These are phyloP conservation scores for Gambelia wislizenii DNA, from an alignment of 2,797 vertebrate species.

Conservation along the genomic window DNA sequence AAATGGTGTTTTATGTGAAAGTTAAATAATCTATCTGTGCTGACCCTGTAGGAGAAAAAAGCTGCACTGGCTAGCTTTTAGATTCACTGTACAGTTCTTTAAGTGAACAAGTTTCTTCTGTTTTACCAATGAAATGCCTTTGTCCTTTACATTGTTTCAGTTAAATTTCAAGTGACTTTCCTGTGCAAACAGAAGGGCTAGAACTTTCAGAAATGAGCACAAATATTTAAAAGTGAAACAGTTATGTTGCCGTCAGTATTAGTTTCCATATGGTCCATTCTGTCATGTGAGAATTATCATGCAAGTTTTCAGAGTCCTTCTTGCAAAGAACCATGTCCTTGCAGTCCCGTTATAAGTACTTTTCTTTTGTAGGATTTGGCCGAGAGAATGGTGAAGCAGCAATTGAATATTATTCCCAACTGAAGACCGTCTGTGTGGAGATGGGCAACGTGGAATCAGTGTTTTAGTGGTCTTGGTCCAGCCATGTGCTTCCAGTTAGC, in stretches of 20 bases:
- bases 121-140: too few species aligned
- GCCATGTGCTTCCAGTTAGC: not conserved
- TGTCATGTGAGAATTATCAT: not conserved
- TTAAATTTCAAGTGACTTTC: not conserved
- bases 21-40: not conserved
- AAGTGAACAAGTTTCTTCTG: not conserved
- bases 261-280: not conserved
- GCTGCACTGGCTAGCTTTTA: too few species aligned
- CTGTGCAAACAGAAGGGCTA: not conserved
- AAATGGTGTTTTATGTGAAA: not conserved
- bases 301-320: not conserved
- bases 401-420: conserved; percentile 92
- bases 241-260: not conserved
- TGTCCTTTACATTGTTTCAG: not conserved
- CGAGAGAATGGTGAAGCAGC: conserved; percentile 94
- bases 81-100: not conserved
- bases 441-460: conserved; percentile 91
- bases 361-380: conserved; percentile 88
- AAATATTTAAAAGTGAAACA: not conserved
- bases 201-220: not conserved
- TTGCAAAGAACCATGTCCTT: not conserved
- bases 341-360: not conserved
- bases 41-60: not conserved
- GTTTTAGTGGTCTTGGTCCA: conserved; percentile 76
- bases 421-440: conserved; percentile 96